Evolutionary conservation across 2,888 invertebrate genomes (phyloP).

Genomic region (Andricus curvator): DNA sequence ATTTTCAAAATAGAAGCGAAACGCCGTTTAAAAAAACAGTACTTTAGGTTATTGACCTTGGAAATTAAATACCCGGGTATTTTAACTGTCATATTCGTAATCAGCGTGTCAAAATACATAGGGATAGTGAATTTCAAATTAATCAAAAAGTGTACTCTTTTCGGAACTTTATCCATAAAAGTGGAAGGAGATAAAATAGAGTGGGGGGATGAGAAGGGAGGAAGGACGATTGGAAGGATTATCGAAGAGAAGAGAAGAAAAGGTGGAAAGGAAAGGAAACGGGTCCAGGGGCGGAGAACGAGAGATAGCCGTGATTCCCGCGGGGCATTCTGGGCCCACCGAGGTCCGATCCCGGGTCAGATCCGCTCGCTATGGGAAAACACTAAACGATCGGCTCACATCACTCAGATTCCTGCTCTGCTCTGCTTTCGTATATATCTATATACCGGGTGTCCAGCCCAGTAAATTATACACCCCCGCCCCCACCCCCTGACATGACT

Average conservation of each 20-base stretch:
- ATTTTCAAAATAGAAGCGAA: no score
- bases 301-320: constrained; percentile 75
- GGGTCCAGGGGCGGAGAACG: constrained; percentile 72
- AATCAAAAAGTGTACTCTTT: no score
- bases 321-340: constrained; percentile 72
- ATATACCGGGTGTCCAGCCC: constrained; percentile 50
- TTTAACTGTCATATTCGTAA: no score
- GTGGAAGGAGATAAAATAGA: constrained; percentile 1
- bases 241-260: constrained; percentile 38
- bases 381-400: constrained; percentile 78
- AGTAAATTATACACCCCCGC: constrained; percentile 51
- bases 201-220: background rate
- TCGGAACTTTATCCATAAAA: background rate
- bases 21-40: no score
- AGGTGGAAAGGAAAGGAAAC: constrained; percentile 59
- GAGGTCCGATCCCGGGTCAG: constrained; percentile 77
- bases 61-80: no score
- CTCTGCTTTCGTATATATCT: constrained; percentile 63
- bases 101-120: no score
- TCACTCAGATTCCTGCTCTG: constrained; percentile 74
- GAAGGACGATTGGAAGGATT: no score
- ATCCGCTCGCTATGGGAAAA: constrained; percentile 77
- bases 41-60: no score
- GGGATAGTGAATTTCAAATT: no score
- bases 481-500: constrained; percentile 32